phyloP scores from a whole-genome alignment of 2,797 vertebrate genomes.

The Sebastes hubbsi region DNA sequence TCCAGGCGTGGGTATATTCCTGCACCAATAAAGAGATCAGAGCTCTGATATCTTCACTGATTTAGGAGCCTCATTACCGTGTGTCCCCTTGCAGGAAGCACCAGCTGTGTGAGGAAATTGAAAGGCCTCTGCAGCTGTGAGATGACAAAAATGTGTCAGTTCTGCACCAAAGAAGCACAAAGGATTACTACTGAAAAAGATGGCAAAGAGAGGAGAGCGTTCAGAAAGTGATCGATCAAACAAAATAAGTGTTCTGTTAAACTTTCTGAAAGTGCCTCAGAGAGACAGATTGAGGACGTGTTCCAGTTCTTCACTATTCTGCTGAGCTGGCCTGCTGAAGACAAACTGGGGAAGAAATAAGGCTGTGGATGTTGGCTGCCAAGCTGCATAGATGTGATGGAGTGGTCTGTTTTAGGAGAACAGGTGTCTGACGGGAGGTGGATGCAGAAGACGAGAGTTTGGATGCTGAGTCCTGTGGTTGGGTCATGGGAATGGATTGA shows the following conservation, averaged over 20 bases:
- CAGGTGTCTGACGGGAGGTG: background rate
- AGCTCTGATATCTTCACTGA: background rate
- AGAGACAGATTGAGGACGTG: constrained; percentile 41
- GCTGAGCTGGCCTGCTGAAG: constrained; percentile 48
- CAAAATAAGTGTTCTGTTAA: constrained; percentile 2
- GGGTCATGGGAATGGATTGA: background rate
- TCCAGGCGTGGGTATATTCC: background rate
- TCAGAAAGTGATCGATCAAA: constrained; percentile 4
- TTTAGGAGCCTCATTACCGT: constrained; percentile 23
- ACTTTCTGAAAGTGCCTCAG: constrained; percentile 21
- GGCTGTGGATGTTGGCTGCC: constrained; percentile 24
- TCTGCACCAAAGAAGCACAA: constrained; percentile 14
- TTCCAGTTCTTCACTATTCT: constrained; percentile 38
- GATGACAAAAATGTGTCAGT: constrained; percentile 22
- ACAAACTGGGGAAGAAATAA: constrained; percentile 25
- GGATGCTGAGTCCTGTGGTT: background rate
- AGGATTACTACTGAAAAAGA: background rate
- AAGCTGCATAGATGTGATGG: constrained; percentile 29
- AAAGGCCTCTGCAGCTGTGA: constrained; percentile 18
- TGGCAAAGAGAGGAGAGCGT: background rate
- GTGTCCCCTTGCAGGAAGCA: constrained; percentile 15
- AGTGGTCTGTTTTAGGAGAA: constrained; percentile 10
- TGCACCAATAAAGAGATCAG: background rate
- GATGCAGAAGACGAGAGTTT: background rate
- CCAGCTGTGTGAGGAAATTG: constrained; percentile 26